These are phyloP conservation scores for Chrysemys picta DNA, from an alignment of 2,113 vertebrate genomes.

Conservation along the genomic window DNA sequence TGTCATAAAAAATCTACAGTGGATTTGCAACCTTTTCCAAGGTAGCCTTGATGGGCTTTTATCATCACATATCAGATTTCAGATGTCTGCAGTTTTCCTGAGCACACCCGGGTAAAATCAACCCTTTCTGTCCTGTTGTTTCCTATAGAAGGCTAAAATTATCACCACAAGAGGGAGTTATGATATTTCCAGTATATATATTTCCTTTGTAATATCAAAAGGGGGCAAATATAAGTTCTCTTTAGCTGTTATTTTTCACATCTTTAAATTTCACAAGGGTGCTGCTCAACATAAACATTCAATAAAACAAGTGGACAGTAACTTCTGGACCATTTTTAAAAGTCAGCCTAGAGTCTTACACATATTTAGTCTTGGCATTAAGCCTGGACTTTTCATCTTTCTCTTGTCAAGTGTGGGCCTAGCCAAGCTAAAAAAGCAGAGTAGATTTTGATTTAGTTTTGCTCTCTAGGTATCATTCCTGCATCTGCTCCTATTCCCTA, in stretches of 20 bases:
- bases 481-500: not conserved
- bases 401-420: not conserved
- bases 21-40: not conserved
- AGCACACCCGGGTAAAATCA: not conserved
- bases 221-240: not conserved
- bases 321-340: not conserved
- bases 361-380: not conserved
- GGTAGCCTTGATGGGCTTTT: not conserved
- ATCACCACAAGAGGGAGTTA: constrained; percentile 71
- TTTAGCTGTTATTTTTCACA: not conserved
- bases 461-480: not conserved
- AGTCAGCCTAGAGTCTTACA: not conserved
- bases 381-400: not conserved
- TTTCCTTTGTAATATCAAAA: not conserved
- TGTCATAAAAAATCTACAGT: not conserved
- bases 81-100: not conserved
- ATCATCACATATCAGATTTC: not conserved
- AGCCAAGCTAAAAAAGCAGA: not conserved
- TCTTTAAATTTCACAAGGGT: not conserved
- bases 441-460: not conserved
- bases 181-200: constrained; percentile 31
- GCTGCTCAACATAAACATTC: not conserved
- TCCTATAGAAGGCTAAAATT: constrained; percentile 29
- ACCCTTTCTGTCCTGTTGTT: not conserved
- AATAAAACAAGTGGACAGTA: not conserved